Base-by-base conservation (phyloP, 1,140 invertebrate genomes). In the Aporrectodea caliginosa region DNA sequence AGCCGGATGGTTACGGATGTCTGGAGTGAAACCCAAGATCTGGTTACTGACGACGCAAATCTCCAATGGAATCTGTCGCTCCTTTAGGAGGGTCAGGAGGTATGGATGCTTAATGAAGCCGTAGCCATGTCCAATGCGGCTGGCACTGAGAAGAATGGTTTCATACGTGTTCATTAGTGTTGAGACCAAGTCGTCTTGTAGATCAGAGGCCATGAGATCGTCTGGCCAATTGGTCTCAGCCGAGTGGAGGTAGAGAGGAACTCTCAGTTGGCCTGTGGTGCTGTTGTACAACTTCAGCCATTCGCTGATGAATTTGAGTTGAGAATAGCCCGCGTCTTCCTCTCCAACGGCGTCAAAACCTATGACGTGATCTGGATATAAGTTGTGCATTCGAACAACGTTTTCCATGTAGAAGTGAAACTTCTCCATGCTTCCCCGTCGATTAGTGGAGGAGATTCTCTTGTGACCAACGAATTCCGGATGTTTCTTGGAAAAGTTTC, bases 161-260 rank as follows among this genome's bases (percentile, higher is more conserved):
- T 84, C 83, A 35, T 82, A 84, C 16, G 80, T 76, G 69, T 85
- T 84, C 27, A 83, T 73, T 35, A 80, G 29, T 6, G 82, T 78
- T 34, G 77, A 69, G 0, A 84, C 81, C 0, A 80, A 75, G 75
- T 85, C 83, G 43, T 58, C 43, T 22, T 12, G 6, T 58, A 58
- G 43, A 22, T 22, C 33, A 35, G 83, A 79, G 14, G 83, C 77
- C 75, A 84, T 72, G 29, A 84, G 69, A 73, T 84, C 83, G 0
- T 82, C 81, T 32, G 84, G 84, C 83, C 83, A 84, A 31, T 81
- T 85, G 1, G 83, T 85, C 82, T 85, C 83, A 1, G 79, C 82
- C 2, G 78, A 77, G 43, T 85, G 84, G 69, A 85, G 80, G 70
- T 79, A 81, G 22, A 82, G 79, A 0, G 73, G 73, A 22, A 74